Evolutionary conservation across 2,888 invertebrate genomes (phyloP).

Genomic region (Acholoe squamosa): DNA sequence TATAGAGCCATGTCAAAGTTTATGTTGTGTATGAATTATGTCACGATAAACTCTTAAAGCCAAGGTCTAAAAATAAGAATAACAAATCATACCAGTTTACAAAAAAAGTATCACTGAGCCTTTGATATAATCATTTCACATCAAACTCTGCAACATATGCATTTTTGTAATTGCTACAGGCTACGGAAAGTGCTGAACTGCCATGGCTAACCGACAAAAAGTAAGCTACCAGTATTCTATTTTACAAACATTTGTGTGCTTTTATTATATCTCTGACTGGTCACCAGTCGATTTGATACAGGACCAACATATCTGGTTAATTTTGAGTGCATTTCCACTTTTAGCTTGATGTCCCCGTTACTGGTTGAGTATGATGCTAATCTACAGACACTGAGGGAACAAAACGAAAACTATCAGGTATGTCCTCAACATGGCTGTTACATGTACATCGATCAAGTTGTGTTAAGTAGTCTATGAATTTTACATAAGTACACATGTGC

Average conservation of each 20-base stretch:
- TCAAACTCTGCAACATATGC: too few species aligned
- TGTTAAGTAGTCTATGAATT: neutral
- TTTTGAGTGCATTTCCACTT: neutral
- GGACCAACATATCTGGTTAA: too few species aligned
- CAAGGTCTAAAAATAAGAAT: too few species aligned
- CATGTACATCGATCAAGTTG: neutral
- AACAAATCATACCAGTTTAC: too few species aligned
- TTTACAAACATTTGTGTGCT: too few species aligned
- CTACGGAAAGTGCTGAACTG: neutral
- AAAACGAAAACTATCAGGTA: constrained; percentile 70
- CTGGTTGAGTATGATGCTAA: constrained; percentile 84
- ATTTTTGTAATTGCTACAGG: neutral
- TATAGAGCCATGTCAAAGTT: too few species aligned
- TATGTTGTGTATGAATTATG: too few species aligned
- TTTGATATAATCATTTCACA: too few species aligned
- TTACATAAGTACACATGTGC: neutral
- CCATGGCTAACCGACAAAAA: constrained; percentile 65
- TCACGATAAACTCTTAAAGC: too few species aligned
- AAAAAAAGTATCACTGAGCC: too few species aligned
- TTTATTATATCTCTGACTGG: too few species aligned
- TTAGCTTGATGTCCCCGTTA: constrained; percentile 82
- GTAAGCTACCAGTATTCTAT: constrained; percentile 39
- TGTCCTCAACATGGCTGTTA: neutral
- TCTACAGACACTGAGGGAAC: constrained; percentile 67
- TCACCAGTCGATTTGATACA: too few species aligned